A percentile compares a stretch with the other conserved stretches of the same genome.
Evolutionary conservation across 2,888 invertebrate species (phyloP).

Genomic region (Cheilosia scutellata): DNA sequence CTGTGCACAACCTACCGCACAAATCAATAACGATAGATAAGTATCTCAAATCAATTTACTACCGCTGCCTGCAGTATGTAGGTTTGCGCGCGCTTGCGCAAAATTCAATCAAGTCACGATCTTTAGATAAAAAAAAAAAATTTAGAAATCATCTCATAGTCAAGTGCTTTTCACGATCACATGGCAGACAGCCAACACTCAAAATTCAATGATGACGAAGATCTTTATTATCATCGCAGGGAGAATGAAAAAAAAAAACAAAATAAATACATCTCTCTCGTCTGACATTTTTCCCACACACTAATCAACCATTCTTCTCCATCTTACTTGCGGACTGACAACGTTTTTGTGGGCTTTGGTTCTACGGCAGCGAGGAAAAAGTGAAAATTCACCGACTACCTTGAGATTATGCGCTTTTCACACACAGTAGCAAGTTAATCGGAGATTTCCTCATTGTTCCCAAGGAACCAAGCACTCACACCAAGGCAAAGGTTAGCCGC

Average conservation of each 20-base stretch:
- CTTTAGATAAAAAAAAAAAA: constrained; percentile 14
- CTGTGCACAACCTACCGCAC: neutral
- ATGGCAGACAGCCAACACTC: constrained; percentile 37
- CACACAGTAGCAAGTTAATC: constrained; percentile 70
- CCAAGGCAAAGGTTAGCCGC: constrained; percentile 45
- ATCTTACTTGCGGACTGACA: neutral
- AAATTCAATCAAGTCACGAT: constrained; percentile 51
- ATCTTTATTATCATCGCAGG: constrained; percentile 52
- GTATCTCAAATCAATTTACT: constrained; percentile 24
- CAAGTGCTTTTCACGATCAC: constrained; percentile 57
- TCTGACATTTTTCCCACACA: constrained; percentile 72
- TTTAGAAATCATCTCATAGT: constrained; percentile 54
- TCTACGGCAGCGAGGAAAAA: constrained; percentile 55
- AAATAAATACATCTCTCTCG: constrained; percentile 35
- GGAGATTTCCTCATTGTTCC: constrained; percentile 71
- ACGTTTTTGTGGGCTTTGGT: constrained; percentile 5
- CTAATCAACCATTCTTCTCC: constrained; percentile 59
- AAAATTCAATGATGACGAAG: constrained; percentile 63
- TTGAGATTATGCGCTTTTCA: constrained; percentile 75
- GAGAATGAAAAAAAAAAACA: constrained; percentile 28
- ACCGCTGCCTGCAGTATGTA: neutral
- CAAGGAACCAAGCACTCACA: constrained; percentile 30
- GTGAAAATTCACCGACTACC: constrained; percentile 73
- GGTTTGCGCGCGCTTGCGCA: constrained; percentile 10
- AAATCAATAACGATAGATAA: constrained; percentile 16